Evolutionary conservation across 2,888 invertebrate genomes (phyloP).

Genomic region (Prenolepis imparis): DNA sequence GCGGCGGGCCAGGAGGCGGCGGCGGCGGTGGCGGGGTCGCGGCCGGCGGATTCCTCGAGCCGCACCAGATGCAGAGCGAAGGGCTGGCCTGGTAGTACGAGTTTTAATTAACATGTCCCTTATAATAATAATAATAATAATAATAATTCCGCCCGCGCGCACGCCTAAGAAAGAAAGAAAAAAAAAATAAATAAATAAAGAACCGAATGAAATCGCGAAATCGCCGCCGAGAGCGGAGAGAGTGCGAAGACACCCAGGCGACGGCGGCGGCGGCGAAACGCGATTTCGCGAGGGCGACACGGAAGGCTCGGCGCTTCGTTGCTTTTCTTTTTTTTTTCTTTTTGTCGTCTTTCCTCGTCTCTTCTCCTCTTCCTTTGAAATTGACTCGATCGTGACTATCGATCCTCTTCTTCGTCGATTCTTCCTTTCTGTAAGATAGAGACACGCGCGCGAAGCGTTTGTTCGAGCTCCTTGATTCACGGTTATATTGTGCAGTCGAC

Average conservation of each 20-base stretch:
- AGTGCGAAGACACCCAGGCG: not conserved
- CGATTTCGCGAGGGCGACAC: slow-evolving; percentile 31
- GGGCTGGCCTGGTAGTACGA: slow-evolving; percentile 91
- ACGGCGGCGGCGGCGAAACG: slow-evolving; percentile 1
- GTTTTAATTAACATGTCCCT: slow-evolving; percentile 81
- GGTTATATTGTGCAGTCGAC: slow-evolving; percentile 58
- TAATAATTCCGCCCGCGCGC: slow-evolving; percentile 61
- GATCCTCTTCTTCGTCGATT: slow-evolving; percentile 18
- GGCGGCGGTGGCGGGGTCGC: slow-evolving; percentile 90
- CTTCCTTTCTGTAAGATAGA: slow-evolving; percentile 68
- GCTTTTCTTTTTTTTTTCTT: not conserved
- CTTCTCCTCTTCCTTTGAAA: not conserved
- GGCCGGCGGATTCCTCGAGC: slow-evolving; percentile 91
- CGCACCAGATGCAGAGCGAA: slow-evolving; percentile 91
- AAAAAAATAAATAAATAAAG: not conserved
- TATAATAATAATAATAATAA: slow-evolving; percentile 55
- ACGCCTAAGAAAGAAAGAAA: too few relatives aligned
- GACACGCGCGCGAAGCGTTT: slow-evolving; percentile 58
- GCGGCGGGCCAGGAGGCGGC: slow-evolving; percentile 88
- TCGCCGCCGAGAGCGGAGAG: slow-evolving; percentile 10
- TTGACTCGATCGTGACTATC: slow-evolving; percentile 11
- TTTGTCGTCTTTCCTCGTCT: not conserved
- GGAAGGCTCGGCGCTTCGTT: slow-evolving; percentile 31
- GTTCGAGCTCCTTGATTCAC: slow-evolving; percentile 50
- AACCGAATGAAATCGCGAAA: slow-evolving; percentile 31